Evolutionary conservation across 2,888 invertebrate species (phyloP).

Genomic region (Andrena hattorfiana): DNA sequence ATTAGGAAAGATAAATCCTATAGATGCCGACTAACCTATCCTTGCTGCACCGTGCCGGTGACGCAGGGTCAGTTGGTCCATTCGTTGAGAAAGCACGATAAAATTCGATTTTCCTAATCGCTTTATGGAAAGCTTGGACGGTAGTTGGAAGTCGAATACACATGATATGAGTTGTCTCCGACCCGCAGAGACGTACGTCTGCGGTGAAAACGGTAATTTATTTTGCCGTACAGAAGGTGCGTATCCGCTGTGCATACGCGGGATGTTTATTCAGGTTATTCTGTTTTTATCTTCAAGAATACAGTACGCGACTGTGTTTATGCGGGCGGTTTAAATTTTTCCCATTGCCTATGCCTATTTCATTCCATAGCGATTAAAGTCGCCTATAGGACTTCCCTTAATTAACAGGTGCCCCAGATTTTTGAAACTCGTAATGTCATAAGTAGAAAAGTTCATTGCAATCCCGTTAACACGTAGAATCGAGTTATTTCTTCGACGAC

Average conservation of each 20-base stretch:
- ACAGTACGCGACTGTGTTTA: constrained; percentile 13
- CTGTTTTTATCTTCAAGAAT: constrained; percentile 21
- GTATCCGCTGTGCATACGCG: neutral
- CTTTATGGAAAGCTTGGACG: neutral
- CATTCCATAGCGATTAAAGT: neutral
- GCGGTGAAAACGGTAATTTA: neutral
- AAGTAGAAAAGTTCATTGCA: neutral
- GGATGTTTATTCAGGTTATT: constrained; percentile 21
- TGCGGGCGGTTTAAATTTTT: constrained; percentile 32
- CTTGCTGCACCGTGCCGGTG: constrained; percentile 31
- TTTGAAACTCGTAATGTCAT: neutral
- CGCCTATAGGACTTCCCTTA: too few relatives aligned
- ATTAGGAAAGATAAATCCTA: constrained; percentile 29
- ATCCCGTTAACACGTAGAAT: neutral
- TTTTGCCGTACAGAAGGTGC: constrained; percentile 10
- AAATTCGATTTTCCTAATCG: constrained; percentile 17
- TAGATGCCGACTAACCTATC: constrained; percentile 56
- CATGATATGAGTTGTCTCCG: constrained; percentile 14
- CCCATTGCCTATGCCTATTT: neutral
- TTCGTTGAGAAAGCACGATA: constrained; percentile 13
- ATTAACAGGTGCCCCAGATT: neutral
- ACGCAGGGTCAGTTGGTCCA: constrained; percentile 23
- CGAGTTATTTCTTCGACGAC: neutral
- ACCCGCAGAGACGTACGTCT: neutral
- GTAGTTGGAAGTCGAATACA: neutral